Conservation (phyloP, 2,888 invertebrate species). For the Drosophila conformis region DNA sequence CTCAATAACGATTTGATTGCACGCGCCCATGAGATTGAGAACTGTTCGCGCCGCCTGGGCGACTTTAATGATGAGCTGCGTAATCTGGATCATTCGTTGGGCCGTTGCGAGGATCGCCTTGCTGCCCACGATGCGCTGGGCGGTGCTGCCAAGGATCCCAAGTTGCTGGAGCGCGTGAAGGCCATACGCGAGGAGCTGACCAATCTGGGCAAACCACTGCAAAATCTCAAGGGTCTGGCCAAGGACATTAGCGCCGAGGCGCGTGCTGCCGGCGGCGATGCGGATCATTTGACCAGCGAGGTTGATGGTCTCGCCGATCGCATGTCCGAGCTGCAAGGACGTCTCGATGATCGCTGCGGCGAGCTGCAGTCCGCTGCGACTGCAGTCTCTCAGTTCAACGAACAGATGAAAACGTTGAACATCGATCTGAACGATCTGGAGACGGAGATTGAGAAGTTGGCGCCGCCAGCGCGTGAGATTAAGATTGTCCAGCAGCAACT, state of each 20-base stretch:
- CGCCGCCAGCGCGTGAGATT: constrained; percentile 94
- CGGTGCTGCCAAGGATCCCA: constrained; percentile 92
- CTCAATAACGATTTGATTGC: constrained; percentile 90
- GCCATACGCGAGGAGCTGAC: constrained; percentile 92
- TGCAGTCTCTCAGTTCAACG: constrained; percentile 94
- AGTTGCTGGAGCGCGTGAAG: constrained; percentile 93
- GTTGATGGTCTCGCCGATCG: constrained; percentile 91
- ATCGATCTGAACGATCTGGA: constrained; percentile 92
- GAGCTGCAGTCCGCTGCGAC: constrained; percentile 94
- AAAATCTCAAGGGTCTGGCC: constrained; percentile 86
- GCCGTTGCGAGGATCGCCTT: constrained; percentile 94
- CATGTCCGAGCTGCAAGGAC: constrained; percentile 90
- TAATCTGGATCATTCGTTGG: constrained; percentile 93
- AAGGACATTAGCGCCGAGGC: constrained; percentile 92
- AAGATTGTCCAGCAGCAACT: constrained; percentile 93
- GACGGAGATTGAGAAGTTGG: constrained; percentile 92
- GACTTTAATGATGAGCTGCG: constrained; percentile 94
- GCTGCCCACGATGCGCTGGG: constrained; percentile 89
- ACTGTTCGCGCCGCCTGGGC: constrained; percentile 91
- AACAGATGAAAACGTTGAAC: constrained; percentile 92
- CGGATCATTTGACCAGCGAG: constrained; percentile 91
- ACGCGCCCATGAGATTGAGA: constrained; percentile 87
- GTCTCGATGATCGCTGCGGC: constrained; percentile 91
- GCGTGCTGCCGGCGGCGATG: constrained; percentile 90
- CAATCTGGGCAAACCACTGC: constrained; percentile 90